These are phyloP conservation scores for Callithrix jacchus DNA, from an alignment of 2,113 vertebrate species.

Conservation along the genomic window DNA sequence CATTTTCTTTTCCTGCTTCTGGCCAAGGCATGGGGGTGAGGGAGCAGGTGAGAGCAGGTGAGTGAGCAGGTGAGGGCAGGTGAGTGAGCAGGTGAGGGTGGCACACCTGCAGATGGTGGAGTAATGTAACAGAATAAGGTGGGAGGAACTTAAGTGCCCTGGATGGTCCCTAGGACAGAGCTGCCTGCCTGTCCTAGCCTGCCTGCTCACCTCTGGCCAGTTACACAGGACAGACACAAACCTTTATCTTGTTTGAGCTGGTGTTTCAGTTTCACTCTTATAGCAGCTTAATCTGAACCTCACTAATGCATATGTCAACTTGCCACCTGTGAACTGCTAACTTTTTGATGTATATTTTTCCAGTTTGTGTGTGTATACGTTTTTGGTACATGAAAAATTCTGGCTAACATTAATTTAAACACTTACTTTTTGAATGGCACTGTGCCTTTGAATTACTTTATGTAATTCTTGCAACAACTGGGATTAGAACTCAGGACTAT, in stretches of 20 bases:
- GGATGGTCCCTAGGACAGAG: neutral
- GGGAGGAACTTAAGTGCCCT: neutral
- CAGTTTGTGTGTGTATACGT: neutral
- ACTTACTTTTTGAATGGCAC: neutral
- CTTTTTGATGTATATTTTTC: neutral
- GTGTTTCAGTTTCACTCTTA: neutral
- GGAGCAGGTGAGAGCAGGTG: neutral
- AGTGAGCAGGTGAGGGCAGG: too few species aligned
- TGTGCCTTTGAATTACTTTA: neutral
- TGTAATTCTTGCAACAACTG: neutral
- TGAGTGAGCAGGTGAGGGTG: neutral
- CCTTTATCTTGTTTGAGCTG: neutral
- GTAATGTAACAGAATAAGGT: fast-evolving
- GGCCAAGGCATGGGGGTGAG: too few species aligned
- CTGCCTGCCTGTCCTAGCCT: neutral
- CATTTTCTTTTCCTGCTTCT: neutral
- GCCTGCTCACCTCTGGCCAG: neutral
- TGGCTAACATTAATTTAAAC: neutral
- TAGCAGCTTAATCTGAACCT: fast-evolving
- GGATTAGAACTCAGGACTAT: neutral
- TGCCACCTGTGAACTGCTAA: neutral
- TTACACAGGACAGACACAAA: fast-evolving
- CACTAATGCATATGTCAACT: neutral
- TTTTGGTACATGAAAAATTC: neutral
- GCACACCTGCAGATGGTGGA: neutral